Conservation (phyloP, 2,888 invertebrate species). For the Perdita meconis region DNA sequence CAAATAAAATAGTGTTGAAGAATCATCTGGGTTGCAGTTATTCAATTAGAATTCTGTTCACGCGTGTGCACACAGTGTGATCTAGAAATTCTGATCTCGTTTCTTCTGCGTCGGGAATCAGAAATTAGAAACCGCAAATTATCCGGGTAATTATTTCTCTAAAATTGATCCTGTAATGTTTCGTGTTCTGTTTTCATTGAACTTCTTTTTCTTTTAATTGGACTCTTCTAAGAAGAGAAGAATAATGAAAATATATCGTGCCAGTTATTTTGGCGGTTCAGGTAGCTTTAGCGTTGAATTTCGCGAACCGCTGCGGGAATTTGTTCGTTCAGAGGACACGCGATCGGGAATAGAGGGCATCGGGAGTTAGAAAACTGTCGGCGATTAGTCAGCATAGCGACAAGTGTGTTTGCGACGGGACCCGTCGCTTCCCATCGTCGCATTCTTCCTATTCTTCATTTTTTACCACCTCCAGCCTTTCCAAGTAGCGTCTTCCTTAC, state of each 20-base stretch:
- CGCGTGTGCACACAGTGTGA: background rate
- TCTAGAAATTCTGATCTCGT: conserved; percentile 4
- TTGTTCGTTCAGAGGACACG: conserved; percentile 23
- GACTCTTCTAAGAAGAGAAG: too few relatives aligned
- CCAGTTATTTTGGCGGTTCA: too few relatives aligned
- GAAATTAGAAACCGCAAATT: background rate
- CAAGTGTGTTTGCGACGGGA: conserved; percentile 50
- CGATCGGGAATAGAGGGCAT: conserved; percentile 36
- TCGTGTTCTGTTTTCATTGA: too few relatives aligned
- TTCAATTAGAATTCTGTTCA: conserved; percentile 37
- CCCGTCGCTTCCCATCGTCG: conserved; percentile 45
- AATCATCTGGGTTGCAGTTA: conserved; percentile 33
- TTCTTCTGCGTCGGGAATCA: background rate
- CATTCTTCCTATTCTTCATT: conserved; percentile 50
- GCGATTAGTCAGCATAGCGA: conserved; percentile 63
- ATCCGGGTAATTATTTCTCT: background rate
- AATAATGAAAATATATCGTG: too few relatives aligned
- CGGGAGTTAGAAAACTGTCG: conserved; percentile 25
- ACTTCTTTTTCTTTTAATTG: too few relatives aligned
- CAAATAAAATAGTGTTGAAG: conserved; percentile 3
- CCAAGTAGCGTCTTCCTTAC: conserved; percentile 45
- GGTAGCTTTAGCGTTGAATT: conserved; percentile 29
- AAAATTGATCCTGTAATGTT: too few relatives aligned
- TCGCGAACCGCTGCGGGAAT: conserved; percentile 25
- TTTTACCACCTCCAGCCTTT: conserved; percentile 36